These are phyloP conservation scores for Zootermopsis nevadensis DNA, from an alignment of 2,888 invertebrate species.

Conservation along the genomic window DNA sequence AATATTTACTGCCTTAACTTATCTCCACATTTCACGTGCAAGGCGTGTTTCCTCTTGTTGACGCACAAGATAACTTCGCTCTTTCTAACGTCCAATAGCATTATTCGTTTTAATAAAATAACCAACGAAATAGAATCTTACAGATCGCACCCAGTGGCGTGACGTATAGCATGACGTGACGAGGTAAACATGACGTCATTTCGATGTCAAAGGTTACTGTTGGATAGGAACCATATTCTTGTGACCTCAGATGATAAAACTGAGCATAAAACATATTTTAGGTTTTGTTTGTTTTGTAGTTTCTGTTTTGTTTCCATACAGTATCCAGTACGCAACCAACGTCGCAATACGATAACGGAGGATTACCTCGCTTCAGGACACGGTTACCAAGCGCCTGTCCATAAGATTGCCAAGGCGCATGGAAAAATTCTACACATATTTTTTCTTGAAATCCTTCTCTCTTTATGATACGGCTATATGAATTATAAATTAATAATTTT, in stretches of 20 bases:
- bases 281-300: not conserved
- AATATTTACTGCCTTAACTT: not conserved
- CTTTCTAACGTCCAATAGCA: not conserved
- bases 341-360: not conserved
- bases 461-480: too few species aligned
- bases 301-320: not conserved
- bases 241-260: slow-evolving; percentile 20
- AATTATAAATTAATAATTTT: too few species aligned
- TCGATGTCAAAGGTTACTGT: slow-evolving; percentile 1
- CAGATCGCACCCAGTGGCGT: slow-evolving; percentile 3
- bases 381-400: not conserved
- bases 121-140: not conserved
- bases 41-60: not conserved
- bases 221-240: not conserved
- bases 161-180: slow-evolving; percentile 12
- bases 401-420: not conserved
- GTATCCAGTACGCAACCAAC: not conserved
- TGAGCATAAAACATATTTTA: not conserved
- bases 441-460: too few species aligned
- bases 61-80: not conserved
- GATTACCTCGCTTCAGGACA: not conserved
- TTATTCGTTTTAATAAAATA: not conserved
- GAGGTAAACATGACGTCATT: slow-evolving; percentile 8
- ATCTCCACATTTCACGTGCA: not conserved
- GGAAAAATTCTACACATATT: too few species aligned